phyloP scores from a whole-genome alignment of 2,797 vertebrate genomes.

The Vireo griseus region DNA sequence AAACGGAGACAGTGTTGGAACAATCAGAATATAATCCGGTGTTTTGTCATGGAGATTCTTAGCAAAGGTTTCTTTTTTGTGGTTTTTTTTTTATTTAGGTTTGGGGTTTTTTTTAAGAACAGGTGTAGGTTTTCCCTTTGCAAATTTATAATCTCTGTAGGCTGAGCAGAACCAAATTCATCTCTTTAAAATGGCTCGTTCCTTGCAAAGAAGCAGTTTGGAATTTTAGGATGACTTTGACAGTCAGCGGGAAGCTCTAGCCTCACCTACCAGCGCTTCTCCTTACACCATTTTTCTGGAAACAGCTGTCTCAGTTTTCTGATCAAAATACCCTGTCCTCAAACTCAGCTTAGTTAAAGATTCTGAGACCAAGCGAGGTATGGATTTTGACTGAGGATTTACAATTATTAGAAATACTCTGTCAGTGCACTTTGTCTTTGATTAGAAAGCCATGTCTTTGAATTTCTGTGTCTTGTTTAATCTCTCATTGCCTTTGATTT shows the following conservation, averaged over 20 bases:
- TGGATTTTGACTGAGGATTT: not conserved
- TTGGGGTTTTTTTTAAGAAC: not conserved
- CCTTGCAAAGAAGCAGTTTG: not conserved
- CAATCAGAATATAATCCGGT: not conserved
- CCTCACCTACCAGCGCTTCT: not conserved
- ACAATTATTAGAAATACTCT: not conserved
- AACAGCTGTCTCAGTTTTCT: not conserved
- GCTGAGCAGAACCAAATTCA: not conserved
- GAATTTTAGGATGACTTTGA: not conserved
- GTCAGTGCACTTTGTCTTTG: not conserved
- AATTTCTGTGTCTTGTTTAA: not conserved
- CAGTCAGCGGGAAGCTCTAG: not conserved
- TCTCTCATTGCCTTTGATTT: not conserved
- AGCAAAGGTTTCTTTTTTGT: not conserved
- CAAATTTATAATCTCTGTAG: not conserved
- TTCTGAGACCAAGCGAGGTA: not conserved
- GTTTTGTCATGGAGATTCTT: not conserved
- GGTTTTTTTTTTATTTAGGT: not conserved
- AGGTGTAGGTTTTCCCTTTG: not conserved
- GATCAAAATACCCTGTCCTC: not conserved
- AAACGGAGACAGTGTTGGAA: not conserved
- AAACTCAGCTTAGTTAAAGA: not conserved
- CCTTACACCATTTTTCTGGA: not conserved
- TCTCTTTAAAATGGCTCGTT: not conserved
- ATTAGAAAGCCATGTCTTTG: not conserved